Conservation (phyloP, 2,888 invertebrate species). For the Danaus chrysippus region DNA sequence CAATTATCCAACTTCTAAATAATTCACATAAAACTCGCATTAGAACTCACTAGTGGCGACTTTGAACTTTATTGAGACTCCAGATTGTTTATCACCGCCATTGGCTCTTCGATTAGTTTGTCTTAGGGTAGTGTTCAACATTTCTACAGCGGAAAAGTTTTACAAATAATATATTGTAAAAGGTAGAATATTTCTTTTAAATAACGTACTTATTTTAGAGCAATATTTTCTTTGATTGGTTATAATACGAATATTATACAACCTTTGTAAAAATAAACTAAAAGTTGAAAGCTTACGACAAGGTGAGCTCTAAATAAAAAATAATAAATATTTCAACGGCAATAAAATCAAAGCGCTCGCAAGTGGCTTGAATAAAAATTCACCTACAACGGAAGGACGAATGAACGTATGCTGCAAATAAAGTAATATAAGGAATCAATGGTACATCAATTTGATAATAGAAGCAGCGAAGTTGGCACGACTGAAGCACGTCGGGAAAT, state of each 20-base stretch:
- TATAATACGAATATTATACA: not conserved
- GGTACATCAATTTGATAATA: conserved; percentile 36
- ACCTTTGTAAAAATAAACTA: not conserved
- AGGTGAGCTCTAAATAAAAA: not conserved
- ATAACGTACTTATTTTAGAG: too few relatives aligned
- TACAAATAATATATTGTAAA: too few relatives aligned
- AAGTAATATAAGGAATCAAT: conserved; percentile 31
- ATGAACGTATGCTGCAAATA: conserved; percentile 16
- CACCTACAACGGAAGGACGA: conserved; percentile 2
- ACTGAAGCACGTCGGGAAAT: conserved; percentile 50
- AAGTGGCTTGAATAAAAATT: conserved; percentile 10
- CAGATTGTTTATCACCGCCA: conserved; percentile 13
- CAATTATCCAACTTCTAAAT: conserved; percentile 32
- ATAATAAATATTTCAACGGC: not conserved
- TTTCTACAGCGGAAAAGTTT: not conserved
- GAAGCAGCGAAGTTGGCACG: conserved; percentile 24
- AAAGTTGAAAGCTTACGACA: not conserved
- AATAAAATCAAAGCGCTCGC: conserved; percentile 7
- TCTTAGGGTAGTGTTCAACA: conserved; percentile 1
- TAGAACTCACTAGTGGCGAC: conserved; percentile 26
- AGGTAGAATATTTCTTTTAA: too few relatives aligned
- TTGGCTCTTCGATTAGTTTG: conserved; percentile 3
- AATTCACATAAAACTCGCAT: conserved; percentile 35
- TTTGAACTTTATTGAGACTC: conserved; percentile 18
- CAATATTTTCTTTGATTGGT: too few relatives aligned